Conservation (phyloP, 2,888 invertebrate genomes). For the Scelioninae gen. 2 region DNA sequence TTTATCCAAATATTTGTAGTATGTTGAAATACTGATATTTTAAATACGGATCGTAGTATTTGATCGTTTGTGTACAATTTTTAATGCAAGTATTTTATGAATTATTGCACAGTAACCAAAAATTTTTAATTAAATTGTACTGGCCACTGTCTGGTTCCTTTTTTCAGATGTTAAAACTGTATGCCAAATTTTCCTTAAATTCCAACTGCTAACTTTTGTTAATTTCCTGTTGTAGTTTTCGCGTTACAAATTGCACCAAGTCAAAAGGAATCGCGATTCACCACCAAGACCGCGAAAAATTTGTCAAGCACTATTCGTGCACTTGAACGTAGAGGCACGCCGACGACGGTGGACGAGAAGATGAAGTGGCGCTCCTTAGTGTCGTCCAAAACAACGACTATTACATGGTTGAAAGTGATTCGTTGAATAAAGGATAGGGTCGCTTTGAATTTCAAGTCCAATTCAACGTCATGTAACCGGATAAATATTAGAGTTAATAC, state of each 20-base stretch:
- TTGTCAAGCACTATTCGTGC: constrained; percentile 21
- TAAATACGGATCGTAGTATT: no score
- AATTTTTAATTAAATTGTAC: no score
- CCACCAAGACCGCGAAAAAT: constrained; percentile 39
- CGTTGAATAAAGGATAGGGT: constrained; percentile 6
- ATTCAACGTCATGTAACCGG: not conserved
- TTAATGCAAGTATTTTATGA: no score
- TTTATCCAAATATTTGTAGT: no score
- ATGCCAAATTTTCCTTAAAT: no score
- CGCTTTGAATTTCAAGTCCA: constrained; percentile 23
- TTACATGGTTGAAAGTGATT: constrained; percentile 18
- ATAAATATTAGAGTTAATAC: not conserved
- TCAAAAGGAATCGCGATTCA: constrained; percentile 13
- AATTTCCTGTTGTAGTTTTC: no score
- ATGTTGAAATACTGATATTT: no score
- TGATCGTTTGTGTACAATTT: no score
- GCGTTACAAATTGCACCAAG: constrained; percentile 46
- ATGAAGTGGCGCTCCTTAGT: constrained; percentile 31
- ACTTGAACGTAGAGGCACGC: not conserved
- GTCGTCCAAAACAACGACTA: constrained; percentile 3
- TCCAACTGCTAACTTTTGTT: no score
- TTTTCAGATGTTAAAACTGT: no score
- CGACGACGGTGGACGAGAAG: constrained; percentile 16
- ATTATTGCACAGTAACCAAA: no score
- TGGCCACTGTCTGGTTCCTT: no score